Evolutionary conservation across 2,888 invertebrate genomes (phyloP), one percentile per base, ranked within the genome.

Genomic region (Odontocerum albicorne): DNA sequence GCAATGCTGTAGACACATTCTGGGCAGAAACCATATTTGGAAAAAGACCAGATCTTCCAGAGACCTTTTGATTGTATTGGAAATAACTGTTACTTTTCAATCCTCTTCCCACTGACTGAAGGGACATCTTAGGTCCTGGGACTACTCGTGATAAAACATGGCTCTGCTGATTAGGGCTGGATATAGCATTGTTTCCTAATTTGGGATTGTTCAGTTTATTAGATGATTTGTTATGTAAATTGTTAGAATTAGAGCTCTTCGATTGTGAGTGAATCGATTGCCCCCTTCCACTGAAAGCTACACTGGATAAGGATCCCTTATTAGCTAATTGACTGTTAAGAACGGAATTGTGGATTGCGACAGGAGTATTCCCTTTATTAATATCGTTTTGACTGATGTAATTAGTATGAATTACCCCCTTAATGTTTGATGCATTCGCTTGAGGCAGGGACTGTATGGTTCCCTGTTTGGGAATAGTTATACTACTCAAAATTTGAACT

Each of bases 401-500:
- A 35, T 51, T 53, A 38, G 52, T 45, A n/a, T 47, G 59, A 8
- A 53, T 22, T 2, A 46, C 22, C 3, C 50, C 50, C 31, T 46
- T 51, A 22, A 51, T 42, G 13, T 31, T 35, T 1, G 36, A 31
- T 7, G 46, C 4, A 4, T 4, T 20, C 7, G 13, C 12, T n/a
- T 40, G 40, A 3, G 40, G 16, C 7, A 49, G 13, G 4, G 40
- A 32, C 3, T 31, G 27, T 4, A 33, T 40, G 20, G 47, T 10
- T 6, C 47, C 42, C 6, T 36, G 50, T 8, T 46, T 45, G 22
- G 57, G 51, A 62, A 78, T 65, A 56, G 77, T 72, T 67, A 78
- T 75, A 60, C 77, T 77, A 61, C 78, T 77, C 59, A 78, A 67
- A 64, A 78, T 78, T 63, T 78, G 78, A 38, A 78, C 77, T 69